Evolutionary conservation across 2,797 vertebrate species (phyloP), one percentile per base, ranked within the genome.

Genomic region (Craterocephalus amniculus): DNA sequence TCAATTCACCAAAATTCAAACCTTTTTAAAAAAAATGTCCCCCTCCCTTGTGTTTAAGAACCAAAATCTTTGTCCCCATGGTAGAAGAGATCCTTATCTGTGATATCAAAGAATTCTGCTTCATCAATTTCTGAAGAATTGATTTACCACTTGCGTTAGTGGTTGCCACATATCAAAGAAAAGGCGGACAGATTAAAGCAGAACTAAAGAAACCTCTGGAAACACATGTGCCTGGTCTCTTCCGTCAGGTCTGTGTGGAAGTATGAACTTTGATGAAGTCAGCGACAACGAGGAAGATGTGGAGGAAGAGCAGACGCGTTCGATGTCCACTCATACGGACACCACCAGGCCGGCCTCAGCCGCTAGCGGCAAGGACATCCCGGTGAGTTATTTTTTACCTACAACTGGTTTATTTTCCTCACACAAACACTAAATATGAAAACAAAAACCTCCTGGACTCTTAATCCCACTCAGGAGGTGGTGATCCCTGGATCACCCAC

Each of bases 191-290:
- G 13, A 67, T 3, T 26, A 35, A 55, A 29, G 40, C 6, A 58
- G 4, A 77, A 32, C n/a, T 12, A 56, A 62, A 58, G 18, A 58
- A 66, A 38, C 2, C 12, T 1, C 11, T 34, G 22, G 48, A 29
- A 66, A 29, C 29, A 29, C 58, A 31, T 35, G 32, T 9, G 6
- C 60, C 35, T 20, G 34, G 0, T 48, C 24, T 29, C 12, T 29
- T 45, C 45, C 58, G 2, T 52, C 92, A 99, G 98, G 97, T 67
- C 95, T 99, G 88, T 96, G 95, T 5, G 95, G 89, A 81, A 99
- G 96, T 63, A 89, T 99, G 94, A 97, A 97, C 92, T 99, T 97
- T 5, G 95, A 95, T 16, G 95, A 95, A 78, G 75, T 86, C 79
- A 94, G 92, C 55, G 97, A 93, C 11, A 83, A 96, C 8, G 97